Evolutionary conservation across 1,140 invertebrate genomes (phyloP), one percentile per base, ranked within the genome.

Genomic region (Philopotamus ludificatus): DNA sequence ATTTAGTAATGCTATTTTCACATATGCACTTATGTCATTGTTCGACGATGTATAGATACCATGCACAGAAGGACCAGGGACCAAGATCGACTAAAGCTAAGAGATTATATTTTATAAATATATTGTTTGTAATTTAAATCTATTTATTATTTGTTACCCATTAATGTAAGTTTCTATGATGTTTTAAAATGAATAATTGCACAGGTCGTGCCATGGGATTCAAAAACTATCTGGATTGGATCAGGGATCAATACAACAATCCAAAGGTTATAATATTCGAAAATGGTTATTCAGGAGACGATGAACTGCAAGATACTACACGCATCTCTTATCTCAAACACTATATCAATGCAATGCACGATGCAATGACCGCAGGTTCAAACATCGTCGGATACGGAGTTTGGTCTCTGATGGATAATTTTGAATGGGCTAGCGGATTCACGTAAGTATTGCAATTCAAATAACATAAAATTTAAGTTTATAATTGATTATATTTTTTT

Each of bases 361-460:
- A 85, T 73, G 88, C 89, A 1, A 81, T 90, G 12, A 74, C 82
- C 21, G 85, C 89, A 70, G 84, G 84, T 0, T 86, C 83, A 26
- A 85, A 91, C 71, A 77, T 94, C 0, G 80, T 77, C 26, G 86
- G 82, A 0, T 91, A 90, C 67, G 83, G 83, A 22, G 80, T 80
- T 15, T 90, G 88, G 88, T 86, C 85, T 54, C 71, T 91, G 20
- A 82, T 90, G 77, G 89, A 91, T 68, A 89, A 87, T 70, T 89
- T 88, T 70, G 88, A 90, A 75, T 90, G 87, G 87, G 76, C 79
- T 45, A 76, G 74, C 20, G 85, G 84, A 39, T 85, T 82, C 69
- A 78, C 74, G 80, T 83, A 72, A 76, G 76, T 1, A 49, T 61
- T 23, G 8, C 4, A 15, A 15, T 9, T 47, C 7, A 47, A 8